Conservation (phyloP, 1,140 invertebrate species). For the Halictus rubicundus region DNA sequence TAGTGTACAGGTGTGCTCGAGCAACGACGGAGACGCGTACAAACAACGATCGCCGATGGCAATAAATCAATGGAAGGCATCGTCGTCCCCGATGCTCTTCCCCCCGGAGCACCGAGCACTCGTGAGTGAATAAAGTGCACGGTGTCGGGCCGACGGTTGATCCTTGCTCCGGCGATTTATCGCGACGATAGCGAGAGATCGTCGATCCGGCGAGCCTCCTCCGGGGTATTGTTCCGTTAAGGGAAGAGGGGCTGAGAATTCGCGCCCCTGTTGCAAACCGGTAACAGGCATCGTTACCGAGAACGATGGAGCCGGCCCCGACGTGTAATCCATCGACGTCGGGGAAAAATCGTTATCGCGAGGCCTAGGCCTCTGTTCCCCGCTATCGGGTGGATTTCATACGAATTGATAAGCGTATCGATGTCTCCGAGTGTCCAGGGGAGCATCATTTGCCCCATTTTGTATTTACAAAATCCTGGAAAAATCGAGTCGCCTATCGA, state of each 20-base stretch:
- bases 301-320: not conserved
- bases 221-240: slow-evolving; percentile 38
- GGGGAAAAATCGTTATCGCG: slow-evolving; percentile 3
- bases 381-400: no score
- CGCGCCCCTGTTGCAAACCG: slow-evolving; percentile 15
- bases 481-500: no score
- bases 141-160: slow-evolving; percentile 16
- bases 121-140: slow-evolving; percentile 8
- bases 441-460: no score
- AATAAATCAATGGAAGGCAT: slow-evolving; percentile 15
- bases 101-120: not conserved
- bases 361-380: not conserved
- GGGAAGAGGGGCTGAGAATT: not conserved
- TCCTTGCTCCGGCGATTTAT: slow-evolving; percentile 44
- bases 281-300: slow-evolving; percentile 44
- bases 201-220: slow-evolving; percentile 26
- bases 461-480: no score
- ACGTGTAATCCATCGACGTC: not conserved
- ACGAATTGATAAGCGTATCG: not conserved
- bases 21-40: not conserved
- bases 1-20: not conserved
- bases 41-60: slow-evolving; percentile 3
- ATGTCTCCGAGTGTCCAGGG: no score
- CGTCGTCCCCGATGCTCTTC: not conserved
- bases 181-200: slow-evolving; percentile 1